These are phyloP conservation scores for Ophion ellenae DNA, from an alignment of 2,888 invertebrate genomes.

Conservation along the genomic window DNA sequence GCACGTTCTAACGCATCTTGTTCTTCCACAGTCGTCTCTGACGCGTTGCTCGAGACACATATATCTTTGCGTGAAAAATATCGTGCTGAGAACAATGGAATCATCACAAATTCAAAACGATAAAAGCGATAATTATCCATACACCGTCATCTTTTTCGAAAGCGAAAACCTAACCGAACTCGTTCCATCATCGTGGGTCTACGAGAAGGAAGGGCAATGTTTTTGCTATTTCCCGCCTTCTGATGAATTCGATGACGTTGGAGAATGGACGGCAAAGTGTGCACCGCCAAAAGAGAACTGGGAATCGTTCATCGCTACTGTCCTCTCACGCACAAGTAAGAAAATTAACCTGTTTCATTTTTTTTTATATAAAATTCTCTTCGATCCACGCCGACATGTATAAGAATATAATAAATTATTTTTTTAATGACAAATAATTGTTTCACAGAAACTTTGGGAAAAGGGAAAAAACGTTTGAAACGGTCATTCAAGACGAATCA, in stretches of 20 bases:
- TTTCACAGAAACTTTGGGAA: constrained; percentile 2
- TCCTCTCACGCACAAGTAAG: constrained; percentile 2
- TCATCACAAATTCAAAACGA: not conserved
- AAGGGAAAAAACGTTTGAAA: constrained; percentile 9
- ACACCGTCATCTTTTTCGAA: not conserved
- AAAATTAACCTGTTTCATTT: not conserved
- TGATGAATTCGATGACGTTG: not conserved
- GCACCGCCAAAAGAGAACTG: not conserved
- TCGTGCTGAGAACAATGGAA: not conserved
- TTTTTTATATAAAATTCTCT: not conserved
- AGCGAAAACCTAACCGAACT: not conserved
- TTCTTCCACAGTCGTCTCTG: too few relatives aligned
- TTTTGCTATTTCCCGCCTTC: not conserved
- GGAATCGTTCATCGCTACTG: not conserved
- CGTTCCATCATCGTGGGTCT: not conserved
- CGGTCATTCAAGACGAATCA: constrained; percentile 7
- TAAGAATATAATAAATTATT: not conserved
- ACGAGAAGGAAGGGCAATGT: not conserved
- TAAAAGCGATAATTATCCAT: not conserved
- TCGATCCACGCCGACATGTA: not conserved
- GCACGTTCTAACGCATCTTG: too few relatives aligned
- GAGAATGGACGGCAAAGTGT: not conserved
- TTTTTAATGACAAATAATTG: not conserved
- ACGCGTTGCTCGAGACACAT: not conserved
- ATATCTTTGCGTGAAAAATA: not conserved